These are phyloP conservation scores for Caenorhabditis zanzibari DNA, from an alignment of 2,888 invertebrate genomes.

Conservation along the genomic window DNA sequence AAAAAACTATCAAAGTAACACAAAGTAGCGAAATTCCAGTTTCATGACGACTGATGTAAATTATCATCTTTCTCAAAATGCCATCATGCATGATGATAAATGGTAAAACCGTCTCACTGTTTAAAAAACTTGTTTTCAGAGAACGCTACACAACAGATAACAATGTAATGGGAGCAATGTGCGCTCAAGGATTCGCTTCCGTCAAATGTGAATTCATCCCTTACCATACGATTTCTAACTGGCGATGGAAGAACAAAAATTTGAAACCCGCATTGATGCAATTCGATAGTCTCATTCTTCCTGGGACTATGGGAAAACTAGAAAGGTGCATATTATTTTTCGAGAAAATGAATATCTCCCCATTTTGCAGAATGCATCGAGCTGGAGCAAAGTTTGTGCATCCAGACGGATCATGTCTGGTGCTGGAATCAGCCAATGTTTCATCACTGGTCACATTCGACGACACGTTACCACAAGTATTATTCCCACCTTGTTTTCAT, in stretches of 20 bases:
- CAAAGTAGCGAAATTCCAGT: background rate
- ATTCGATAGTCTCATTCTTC: constrained; percentile 64
- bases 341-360: background rate
- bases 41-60: background rate
- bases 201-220: constrained; percentile 77
- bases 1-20: background rate
- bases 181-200: constrained; percentile 67
- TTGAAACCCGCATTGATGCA: constrained; percentile 63
- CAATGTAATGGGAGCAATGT: constrained; percentile 80
- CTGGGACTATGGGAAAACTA: constrained; percentile 63
- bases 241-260: constrained; percentile 75
- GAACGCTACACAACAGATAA: constrained; percentile 80
- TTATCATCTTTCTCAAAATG: background rate
- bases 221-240: constrained; percentile 76
- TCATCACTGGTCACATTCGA: constrained; percentile 61
- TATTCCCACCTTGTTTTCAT: constrained; percentile 64
- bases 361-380: constrained; percentile 60
- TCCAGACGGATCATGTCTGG: constrained; percentile 59
- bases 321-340: constrained; percentile 38
- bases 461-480: constrained; percentile 48
- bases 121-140: constrained; percentile 33
- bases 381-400: constrained; percentile 64
- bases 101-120: constrained; percentile 7
- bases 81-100: background rate
- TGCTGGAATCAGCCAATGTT: constrained; percentile 55